Conservation (phyloP, 2,888 invertebrate genomes). For the Napeogenes inachia region DNA sequence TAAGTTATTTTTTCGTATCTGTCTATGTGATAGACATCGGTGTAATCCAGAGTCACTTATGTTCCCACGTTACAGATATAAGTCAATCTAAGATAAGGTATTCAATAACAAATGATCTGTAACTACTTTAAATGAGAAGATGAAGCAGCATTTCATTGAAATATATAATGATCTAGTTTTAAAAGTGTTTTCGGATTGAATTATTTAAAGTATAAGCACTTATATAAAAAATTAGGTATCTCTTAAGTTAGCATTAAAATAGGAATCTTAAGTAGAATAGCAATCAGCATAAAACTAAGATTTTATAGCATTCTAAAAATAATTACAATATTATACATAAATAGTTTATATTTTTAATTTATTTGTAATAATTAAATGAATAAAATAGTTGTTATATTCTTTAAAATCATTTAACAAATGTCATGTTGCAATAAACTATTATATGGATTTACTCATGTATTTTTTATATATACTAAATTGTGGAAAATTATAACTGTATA, state of each 20-base stretch:
- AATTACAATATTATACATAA: not conserved
- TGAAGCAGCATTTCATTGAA: constrained; percentile 23
- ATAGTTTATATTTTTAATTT: not conserved
- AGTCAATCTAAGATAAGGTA: constrained; percentile 60
- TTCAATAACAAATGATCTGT: constrained; percentile 69
- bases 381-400: not conserved
- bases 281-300: not conserved
- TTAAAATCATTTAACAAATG: not conserved
- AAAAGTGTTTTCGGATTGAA: not conserved
- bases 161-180: too few species aligned
- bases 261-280: not conserved
- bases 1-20: constrained; percentile 61
- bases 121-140: constrained; percentile 43
- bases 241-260: not conserved
- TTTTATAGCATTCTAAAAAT: constrained; percentile 1
- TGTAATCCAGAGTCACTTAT: constrained; percentile 64
- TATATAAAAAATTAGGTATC: not conserved
- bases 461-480: too few species aligned
- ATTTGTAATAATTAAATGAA: not conserved
- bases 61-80: constrained; percentile 68
- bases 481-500: not conserved
- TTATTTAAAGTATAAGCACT: not conserved
- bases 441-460: too few species aligned
- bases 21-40: constrained; percentile 53
- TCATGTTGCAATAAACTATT: too few species aligned